These are phyloP conservation scores for Cepphus grylle DNA, from an alignment of 2,113 vertebrate genomes.

Conservation along the genomic window DNA sequence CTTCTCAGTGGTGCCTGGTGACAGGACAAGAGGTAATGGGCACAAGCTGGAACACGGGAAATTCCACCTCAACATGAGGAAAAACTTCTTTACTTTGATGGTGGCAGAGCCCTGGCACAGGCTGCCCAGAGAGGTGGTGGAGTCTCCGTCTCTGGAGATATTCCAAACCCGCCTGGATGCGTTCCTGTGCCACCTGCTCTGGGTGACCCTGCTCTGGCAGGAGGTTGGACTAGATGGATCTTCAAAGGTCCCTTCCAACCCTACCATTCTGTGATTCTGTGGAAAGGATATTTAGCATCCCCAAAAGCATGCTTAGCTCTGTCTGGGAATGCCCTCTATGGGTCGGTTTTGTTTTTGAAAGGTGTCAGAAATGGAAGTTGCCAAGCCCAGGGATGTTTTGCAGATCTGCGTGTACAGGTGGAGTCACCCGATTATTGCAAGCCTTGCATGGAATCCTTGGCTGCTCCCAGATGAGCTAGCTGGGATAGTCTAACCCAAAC, in stretches of 20 bases:
- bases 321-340: not conserved
- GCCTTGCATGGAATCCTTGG: not conserved
- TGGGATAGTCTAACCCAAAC: fast-evolving
- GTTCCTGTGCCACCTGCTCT: not conserved
- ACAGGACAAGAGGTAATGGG: not conserved
- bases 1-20: not conserved
- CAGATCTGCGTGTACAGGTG: not conserved
- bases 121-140: not conserved
- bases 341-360: not conserved
- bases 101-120: not conserved
- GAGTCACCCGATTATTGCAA: not conserved
- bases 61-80: not conserved
- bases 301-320: not conserved
- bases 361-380: not conserved
- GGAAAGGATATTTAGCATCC: not conserved
- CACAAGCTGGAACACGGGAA: not conserved
- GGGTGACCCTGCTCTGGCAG: not conserved
- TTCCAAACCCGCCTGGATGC: not conserved
- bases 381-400: not conserved
- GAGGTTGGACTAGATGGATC: not conserved
- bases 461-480: not conserved
- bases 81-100: not conserved
- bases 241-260: not conserved
- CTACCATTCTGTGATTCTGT: not conserved
- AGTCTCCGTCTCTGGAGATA: not conserved